Evolutionary conservation across 2,888 invertebrate genomes (phyloP), one percentile per base, ranked within the genome.

Genomic region (Drosophila lacicola): DNA sequence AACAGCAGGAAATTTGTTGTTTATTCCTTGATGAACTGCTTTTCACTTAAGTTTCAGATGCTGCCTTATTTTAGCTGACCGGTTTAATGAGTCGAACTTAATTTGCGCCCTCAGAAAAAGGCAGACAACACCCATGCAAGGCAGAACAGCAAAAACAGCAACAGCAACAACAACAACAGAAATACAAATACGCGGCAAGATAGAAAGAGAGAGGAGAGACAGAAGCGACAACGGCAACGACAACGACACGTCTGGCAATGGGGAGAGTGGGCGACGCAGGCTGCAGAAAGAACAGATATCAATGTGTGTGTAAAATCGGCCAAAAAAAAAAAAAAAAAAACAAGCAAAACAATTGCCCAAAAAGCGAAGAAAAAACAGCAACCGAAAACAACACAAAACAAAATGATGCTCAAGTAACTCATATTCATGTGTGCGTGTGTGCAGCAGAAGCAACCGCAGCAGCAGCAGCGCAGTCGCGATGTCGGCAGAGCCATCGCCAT

Each of bases 1-100:
- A 68, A 55, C 29, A 44, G 37, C 54, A 49, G 51, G 36, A 78
- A 54, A 37, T 75, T 83, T 74, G 66, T 67, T 74, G 1, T 33
- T 70, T 68, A 60, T 70, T 77, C 68, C 77, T 66, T 73, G 60
- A 68, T 79, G 58, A 57, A 72, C 73, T 66, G 82, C 66, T 51
- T 79, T 73, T 65, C 64, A 47, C 61, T 73, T 66, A 57, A 70
- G 61, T 62, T 67, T 73, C 71, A 53, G 68, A 72, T 80, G 86
- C 83, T 88, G 82, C 58, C 62, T 74, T 84, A 53, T 66, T 82
- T 88, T 71, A 60, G 51, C 65, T 69, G 87, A 87, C 84, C 84
- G 81, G 89, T 87, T 89, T 79, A 84, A 85, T 89, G 80, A 74
- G 76, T 89, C 74, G 83, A 70, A 86, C 88, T 89, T 86, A 86